Evolutionary conservation across 2,113 vertebrate genomes (phyloP), one percentile per base, ranked within the genome.

Genomic region (Psammodynastes pulverulentus): DNA sequence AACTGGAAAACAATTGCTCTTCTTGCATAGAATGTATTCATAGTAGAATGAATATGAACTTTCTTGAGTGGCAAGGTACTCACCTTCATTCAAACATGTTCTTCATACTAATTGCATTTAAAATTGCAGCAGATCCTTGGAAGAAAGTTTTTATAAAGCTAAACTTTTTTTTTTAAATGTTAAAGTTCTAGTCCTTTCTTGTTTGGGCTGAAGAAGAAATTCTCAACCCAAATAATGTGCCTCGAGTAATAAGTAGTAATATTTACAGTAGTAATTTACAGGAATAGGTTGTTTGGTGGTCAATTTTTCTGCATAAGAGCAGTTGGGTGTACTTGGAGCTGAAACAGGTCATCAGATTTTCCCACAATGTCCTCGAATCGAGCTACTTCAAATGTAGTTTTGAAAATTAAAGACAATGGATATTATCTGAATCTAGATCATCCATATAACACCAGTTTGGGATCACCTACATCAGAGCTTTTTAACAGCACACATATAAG

Each of bases 1-100:
- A 92, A 52, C 89, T 86, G 86, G 91, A 91, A 96, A 89, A 88
- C 90, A 88, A 67, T 92, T 89, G 93, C 8, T 51, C 89, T 86
- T 92, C 92, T 24, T 91, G 17, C 91, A 34, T n/a, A n/a, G 13
- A 67, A 67, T 67, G 29, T 5, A 67, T 88, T 89, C 84, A 93
- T 91, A 34, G 91, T 94, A 94, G 52, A 92, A 10, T 56, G 92
- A 92, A 93, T 93, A n/a, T 58, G 29, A 88, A 86, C 67, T 51
- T 67, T 56, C 48, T 79, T 5, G 52, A 90, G 48, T 43, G 93
- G 84, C n/a, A 90, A 93, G 93, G 86, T 67, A 91, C 1, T 45
- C 45, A 21, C 87, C 67, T 15, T 79, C 43, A 34, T 9, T 87
- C 85, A 24, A 21, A 51, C 23, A 23, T 54, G 89, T 49, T 53